Conservation (phyloP, 2,888 invertebrate species). For the Sinohyriopsis cumingii region DNA sequence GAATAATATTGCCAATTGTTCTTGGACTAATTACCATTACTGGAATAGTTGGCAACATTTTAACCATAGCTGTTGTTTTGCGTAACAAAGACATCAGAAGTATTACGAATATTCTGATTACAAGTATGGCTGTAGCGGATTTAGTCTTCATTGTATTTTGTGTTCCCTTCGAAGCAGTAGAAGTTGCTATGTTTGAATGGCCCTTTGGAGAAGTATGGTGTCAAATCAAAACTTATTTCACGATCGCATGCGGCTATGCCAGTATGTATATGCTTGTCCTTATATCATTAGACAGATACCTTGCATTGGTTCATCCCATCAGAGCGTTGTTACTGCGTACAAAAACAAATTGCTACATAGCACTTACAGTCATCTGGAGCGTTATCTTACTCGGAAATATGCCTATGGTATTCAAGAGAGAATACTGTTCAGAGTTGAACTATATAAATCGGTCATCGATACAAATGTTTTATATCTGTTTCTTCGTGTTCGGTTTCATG, state of each 20-base stretch:
- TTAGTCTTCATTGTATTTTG: slow-evolving; percentile 90
- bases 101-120: slow-evolving; percentile 89
- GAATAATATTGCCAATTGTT: slow-evolving; percentile 73
- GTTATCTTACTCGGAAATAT: slow-evolving; percentile 75
- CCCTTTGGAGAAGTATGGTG: slow-evolving; percentile 91
- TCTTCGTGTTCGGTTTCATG: slow-evolving; percentile 89
- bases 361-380: slow-evolving; percentile 85
- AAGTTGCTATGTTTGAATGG: slow-evolving; percentile 87
- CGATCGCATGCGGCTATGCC: slow-evolving; percentile 90
- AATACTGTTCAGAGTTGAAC: neutral
- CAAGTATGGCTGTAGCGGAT: slow-evolving; percentile 89
- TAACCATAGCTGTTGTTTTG: slow-evolving; percentile 89
- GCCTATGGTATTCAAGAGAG: slow-evolving; percentile 39
- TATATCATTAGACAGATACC: slow-evolving; percentile 88
- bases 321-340: slow-evolving; percentile 86
- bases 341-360: slow-evolving; percentile 83
- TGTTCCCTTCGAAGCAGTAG: slow-evolving; percentile 91
- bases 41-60: slow-evolving; percentile 86
- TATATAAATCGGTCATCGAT: slow-evolving; percentile 6
- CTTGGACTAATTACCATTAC: slow-evolving; percentile 88
- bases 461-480: neutral
- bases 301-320: slow-evolving; percentile 91
- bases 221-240: slow-evolving; percentile 89
- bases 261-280: slow-evolving; percentile 91
- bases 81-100: slow-evolving; percentile 87